Percentiles rank a stretch among this genome's conserved stretches.
Conservation (phyloP, 2,888 invertebrate species). For the Sinohyriopsis cumingii region DNA sequence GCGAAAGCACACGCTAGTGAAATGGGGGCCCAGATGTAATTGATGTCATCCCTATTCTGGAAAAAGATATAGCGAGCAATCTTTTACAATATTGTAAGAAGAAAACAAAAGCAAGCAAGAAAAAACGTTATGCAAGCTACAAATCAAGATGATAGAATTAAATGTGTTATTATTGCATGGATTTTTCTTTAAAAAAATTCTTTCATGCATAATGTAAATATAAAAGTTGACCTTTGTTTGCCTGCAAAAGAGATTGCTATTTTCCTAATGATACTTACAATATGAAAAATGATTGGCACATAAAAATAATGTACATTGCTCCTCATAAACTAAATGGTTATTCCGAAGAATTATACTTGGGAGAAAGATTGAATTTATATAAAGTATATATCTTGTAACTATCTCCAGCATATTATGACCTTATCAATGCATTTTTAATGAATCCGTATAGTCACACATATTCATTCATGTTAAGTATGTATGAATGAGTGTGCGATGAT, state of each 20-base stretch:
- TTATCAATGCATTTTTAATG: too few species aligned
- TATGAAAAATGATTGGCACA: too few species aligned
- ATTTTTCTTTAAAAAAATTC: background rate
- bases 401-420: too few species aligned
- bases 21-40: constrained; percentile 60
- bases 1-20: constrained; percentile 51
- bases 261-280: too few species aligned
- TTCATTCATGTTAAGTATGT: too few species aligned
- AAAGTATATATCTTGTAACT: background rate
- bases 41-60: constrained; percentile 45
- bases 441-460: too few species aligned
- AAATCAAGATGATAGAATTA: too few species aligned
- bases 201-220: too few species aligned
- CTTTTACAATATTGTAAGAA: background rate
- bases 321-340: background rate
- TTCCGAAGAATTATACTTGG: background rate
- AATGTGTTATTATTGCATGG: background rate
- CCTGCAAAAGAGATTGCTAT: too few species aligned
- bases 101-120: background rate
- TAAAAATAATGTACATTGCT: too few species aligned
- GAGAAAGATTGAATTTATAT: background rate
- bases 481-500: too few species aligned
- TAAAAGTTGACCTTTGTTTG: too few species aligned
- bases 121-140: background rate
- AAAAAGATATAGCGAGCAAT: constrained; percentile 12